Conservation (phyloP, 2,113 vertebrate genomes). For the Polypterus bichir region DNA sequence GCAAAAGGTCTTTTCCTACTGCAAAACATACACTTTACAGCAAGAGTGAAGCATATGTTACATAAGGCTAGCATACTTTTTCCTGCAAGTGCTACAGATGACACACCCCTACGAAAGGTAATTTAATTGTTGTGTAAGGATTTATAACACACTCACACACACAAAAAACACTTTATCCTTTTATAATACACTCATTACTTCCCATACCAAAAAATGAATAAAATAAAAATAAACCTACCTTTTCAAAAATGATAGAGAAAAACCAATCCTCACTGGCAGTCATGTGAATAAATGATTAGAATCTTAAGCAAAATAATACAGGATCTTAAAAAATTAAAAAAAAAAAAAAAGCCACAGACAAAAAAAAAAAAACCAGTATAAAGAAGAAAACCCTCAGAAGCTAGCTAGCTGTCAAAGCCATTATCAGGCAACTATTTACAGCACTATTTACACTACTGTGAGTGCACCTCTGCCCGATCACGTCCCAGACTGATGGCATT, state of each 20-base stretch:
- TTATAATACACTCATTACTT: neutral
- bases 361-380: constrained; percentile 53
- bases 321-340: constrained; percentile 59
- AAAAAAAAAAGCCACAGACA: constrained; percentile 54
- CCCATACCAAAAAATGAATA: neutral
- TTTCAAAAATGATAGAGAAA: constrained; percentile 71
- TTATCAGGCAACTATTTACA: constrained; percentile 91
- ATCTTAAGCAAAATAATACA: constrained; percentile 55
- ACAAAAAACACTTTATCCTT: constrained; percentile 17
- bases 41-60: too few relatives aligned
- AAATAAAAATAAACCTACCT: constrained; percentile 83
- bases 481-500: constrained; percentile 90
- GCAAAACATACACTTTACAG: too few relatives aligned
- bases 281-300: constrained; percentile 84
- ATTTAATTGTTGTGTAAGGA: too few relatives aligned
- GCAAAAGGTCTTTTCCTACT: neutral
- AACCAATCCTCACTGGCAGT: constrained; percentile 74
- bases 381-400: constrained; percentile 75
- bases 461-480: constrained; percentile 87
- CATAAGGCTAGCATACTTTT: too few relatives aligned
- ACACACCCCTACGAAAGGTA: too few relatives aligned
- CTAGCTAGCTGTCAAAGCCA: constrained; percentile 90
- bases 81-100: too few relatives aligned
- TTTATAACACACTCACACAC: constrained; percentile 12
- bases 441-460: constrained; percentile 85